Conservation (phyloP, 1,140 invertebrate species). For the Cecropterus lyciades region DNA sequence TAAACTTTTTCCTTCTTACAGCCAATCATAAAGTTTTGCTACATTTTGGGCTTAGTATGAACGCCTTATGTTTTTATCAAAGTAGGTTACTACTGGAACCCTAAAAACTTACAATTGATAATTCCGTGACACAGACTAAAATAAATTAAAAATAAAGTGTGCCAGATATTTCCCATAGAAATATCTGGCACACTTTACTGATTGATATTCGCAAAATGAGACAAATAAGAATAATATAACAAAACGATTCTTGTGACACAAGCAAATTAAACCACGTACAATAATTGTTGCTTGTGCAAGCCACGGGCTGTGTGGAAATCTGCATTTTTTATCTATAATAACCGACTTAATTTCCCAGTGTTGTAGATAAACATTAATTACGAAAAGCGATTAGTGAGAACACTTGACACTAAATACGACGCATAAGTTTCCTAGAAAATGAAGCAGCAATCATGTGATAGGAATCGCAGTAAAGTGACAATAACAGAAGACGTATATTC, state of each 20-base stretch:
- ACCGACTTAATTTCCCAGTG: slow-evolving; percentile 23
- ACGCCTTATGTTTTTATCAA: too few species aligned
- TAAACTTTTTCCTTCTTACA: too few species aligned
- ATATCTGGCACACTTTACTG: too few species aligned
- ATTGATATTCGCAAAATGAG: too few species aligned
- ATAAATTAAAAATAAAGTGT: too few species aligned
- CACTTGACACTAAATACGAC: slow-evolving; percentile 54
- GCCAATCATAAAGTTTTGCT: too few species aligned
- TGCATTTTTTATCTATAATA: slow-evolving; percentile 25
- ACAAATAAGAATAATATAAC: too few species aligned
- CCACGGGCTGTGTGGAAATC: background rate
- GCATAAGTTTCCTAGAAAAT: slow-evolving; percentile 53
- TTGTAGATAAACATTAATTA: slow-evolving; percentile 29
- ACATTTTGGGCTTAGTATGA: too few species aligned
- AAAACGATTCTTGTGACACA: background rate
- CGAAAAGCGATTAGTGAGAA: slow-evolving; percentile 29
- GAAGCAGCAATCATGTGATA: slow-evolving; percentile 60
- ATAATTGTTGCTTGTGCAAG: background rate
- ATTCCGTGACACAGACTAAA: too few species aligned
- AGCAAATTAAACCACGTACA: background rate
- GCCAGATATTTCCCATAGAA: too few species aligned
- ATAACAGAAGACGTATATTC: slow-evolving; percentile 54
- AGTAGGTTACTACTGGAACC: too few species aligned
- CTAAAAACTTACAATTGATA: too few species aligned
- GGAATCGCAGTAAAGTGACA: slow-evolving; percentile 63